Evolutionary conservation across 2,113 vertebrate species (phyloP), one percentile per base, ranked within the genome.

Genomic region (Seriola rivoliana): DNA sequence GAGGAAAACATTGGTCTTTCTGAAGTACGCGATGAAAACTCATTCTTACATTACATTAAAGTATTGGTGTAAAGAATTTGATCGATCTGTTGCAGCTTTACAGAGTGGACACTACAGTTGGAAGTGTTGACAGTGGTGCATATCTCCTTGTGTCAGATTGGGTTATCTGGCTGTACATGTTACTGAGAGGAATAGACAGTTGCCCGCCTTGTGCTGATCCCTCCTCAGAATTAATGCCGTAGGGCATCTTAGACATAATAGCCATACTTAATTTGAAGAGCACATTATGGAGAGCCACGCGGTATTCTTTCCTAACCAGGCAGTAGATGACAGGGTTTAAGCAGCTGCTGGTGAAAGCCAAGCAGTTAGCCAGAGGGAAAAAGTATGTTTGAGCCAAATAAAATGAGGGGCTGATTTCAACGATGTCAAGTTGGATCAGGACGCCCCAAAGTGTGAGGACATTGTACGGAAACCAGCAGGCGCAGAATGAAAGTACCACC

Each of bases 311-410:
- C 11, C 93, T 91, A 46, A 95, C 91, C 42, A 96, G 87, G 90
- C 95, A 96, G 88, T 96, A 96, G 81, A 96, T 93, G 68, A 95
- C 84, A 0, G 95, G 95, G 89, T 96, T 95, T 58, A 95, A 92
- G 89, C 95, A 96, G 75, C 94, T 95, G 85, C 95, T 96, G 78
- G 89, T 86, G 76, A 95, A 95, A 0, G 95, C 95, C 76, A 96
- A 84, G 85, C 95, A 96, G 80, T 94, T 90, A 19, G 95, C 93
- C 52, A 96, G 62, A 5, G 95, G 95, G 86, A 94, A 96, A n/a
- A 94, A 90, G 81, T 94, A 95, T 0, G 94, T 94, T 71, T 96
- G 95, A 73, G 91, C 92, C 36, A 12, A 71, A 36, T 91, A 95
- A 82, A 90, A 95, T 0, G 95, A 94, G 1, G 64, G 54, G 46